Evolutionary conservation across 2,888 invertebrate genomes (phyloP).

Genomic region (Chloroclysta siterata): DNA sequence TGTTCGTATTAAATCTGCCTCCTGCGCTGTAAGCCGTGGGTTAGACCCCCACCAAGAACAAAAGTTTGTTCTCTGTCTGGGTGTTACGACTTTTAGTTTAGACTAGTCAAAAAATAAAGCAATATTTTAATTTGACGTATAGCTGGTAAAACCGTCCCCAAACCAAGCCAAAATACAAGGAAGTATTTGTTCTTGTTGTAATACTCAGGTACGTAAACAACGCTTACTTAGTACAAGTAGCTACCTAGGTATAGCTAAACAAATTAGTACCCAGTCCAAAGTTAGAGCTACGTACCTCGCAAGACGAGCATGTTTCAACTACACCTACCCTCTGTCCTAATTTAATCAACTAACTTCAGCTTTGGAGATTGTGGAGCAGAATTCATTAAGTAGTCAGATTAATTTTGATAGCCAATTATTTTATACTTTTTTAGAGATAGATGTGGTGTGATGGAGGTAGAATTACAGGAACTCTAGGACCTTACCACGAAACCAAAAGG

Average conservation of each 20-base stretch:
- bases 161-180: not conserved
- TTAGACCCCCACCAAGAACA: too few species aligned
- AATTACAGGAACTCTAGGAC: too few species aligned
- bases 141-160: not conserved
- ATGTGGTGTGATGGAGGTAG: not conserved
- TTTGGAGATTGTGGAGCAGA: not conserved
- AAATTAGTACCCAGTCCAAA: not conserved
- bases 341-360: conserved; percentile 6
- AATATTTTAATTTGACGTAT: too few species aligned
- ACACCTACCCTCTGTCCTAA: not conserved
- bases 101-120: too few species aligned
- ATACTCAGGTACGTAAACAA: not conserved
- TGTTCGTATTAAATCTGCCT: too few species aligned
- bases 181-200: not conserved
- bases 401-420: not conserved
- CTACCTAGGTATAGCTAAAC: not conserved
- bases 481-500: too few species aligned
- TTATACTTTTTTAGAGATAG: not conserved
- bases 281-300: not conserved
- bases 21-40: too few species aligned
- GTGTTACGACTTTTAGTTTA: too few species aligned
- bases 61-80: too few species aligned
- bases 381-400: conserved; percentile 11
- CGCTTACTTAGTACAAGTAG: too few species aligned
- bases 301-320: conserved; percentile 6